phyloP scores from a whole-genome alignment of 2,113 vertebrate species.

The Ondatra zibethicus region DNA sequence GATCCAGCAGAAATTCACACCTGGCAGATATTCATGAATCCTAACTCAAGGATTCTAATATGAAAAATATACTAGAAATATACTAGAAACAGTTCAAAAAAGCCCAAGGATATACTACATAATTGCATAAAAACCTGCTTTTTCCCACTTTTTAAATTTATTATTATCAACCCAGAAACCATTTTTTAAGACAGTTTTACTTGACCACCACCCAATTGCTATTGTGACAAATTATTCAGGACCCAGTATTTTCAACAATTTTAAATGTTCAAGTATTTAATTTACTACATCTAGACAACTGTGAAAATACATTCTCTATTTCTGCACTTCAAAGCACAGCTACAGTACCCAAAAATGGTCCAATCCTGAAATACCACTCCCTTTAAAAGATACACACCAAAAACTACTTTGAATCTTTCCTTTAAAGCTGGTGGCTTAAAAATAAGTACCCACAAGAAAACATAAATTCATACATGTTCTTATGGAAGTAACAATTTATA shows the following conservation, averaged over 20 bases:
- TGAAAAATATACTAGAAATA: slow-evolving; percentile 20
- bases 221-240: slow-evolving; percentile 69
- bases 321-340: slow-evolving; percentile 24
- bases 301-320: slow-evolving; percentile 9
- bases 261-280: slow-evolving; percentile 27
- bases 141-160: slow-evolving; percentile 5
- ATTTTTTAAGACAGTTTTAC: slow-evolving; percentile 65
- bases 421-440: slow-evolving; percentile 59
- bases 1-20: slow-evolving; percentile 26
- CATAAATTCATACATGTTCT: slow-evolving; percentile 14
- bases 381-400: background rate
- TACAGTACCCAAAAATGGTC: slow-evolving; percentile 15
- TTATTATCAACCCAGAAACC: slow-evolving; percentile 51
- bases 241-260: slow-evolving; percentile 41
- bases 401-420: slow-evolving; percentile 27
- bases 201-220: slow-evolving; percentile 77
- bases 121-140: background rate
- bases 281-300: slow-evolving; percentile 23
- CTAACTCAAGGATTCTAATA: slow-evolving; percentile 24
- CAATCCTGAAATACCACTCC: slow-evolving; percentile 44
- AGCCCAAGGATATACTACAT: background rate
- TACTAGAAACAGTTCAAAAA: slow-evolving; percentile 20
- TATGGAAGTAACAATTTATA: background rate
- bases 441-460: slow-evolving; percentile 21
- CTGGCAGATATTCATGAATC: slow-evolving; percentile 27